Percentiles rank a stretch among this genome's conserved stretches.
Evolutionary conservation across 2,888 invertebrate genomes (phyloP).

Genomic region (Sphaerophoria rueppellii): DNA sequence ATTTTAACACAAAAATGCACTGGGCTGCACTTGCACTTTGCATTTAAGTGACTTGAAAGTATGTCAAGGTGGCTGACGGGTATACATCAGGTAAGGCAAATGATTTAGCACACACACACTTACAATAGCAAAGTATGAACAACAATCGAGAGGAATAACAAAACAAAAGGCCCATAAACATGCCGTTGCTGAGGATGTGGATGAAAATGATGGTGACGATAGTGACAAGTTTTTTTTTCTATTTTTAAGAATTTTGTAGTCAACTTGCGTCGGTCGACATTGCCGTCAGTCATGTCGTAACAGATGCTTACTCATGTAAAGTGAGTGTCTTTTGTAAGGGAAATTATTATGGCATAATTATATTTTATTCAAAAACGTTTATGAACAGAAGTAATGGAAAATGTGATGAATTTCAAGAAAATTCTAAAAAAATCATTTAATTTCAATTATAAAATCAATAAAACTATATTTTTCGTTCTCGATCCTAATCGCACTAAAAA

Average conservation of each 20-base stretch:
- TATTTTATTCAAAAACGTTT: too few relatives aligned
- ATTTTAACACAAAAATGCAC: conserved; percentile 6
- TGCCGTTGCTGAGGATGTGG: too few relatives aligned
- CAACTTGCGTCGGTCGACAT: conserved; percentile 8
- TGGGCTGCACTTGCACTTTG: conserved; percentile 29
- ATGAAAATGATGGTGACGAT: neutral
- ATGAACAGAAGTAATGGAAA: too few relatives aligned
- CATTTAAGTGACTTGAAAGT: conserved; percentile 41
- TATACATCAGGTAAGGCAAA: too few relatives aligned
- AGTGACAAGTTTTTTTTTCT: conserved; percentile 18
- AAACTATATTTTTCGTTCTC: too few relatives aligned
- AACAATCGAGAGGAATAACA: too few relatives aligned
- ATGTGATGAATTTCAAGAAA: too few relatives aligned
- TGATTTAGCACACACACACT: too few relatives aligned
- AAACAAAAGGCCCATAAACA: conserved; percentile 25
- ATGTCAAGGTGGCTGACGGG: conserved; percentile 36
- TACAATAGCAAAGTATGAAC: too few relatives aligned
- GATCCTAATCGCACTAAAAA: neutral
- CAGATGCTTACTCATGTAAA: neutral
- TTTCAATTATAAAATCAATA: too few relatives aligned
- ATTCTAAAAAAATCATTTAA: too few relatives aligned
- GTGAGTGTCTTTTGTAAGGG: neutral
- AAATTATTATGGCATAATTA: neutral
- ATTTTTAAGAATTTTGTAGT: too few relatives aligned
- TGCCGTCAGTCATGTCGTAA: conserved; percentile 1